phyloP scores from a whole-genome alignment of 1,140 invertebrate species.

The Vanessa atalanta region DNA sequence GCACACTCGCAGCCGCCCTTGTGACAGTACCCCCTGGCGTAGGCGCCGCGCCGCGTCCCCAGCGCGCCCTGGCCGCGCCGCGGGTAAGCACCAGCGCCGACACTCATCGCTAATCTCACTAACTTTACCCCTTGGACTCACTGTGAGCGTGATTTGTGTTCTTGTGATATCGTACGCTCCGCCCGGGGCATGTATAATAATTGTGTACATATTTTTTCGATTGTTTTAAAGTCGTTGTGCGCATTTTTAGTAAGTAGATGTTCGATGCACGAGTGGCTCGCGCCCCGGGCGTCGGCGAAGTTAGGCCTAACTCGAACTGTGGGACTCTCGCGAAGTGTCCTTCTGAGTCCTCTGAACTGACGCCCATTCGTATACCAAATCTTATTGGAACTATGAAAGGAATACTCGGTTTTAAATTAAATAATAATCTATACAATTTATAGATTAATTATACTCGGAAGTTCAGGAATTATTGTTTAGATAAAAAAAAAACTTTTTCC shows the following conservation, averaged over 20 bases:
- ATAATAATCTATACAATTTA: neutral
- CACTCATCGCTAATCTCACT: constrained; percentile 44
- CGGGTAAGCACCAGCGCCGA: constrained; percentile 49
- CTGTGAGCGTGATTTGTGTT: constrained; percentile 75
- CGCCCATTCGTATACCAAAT: constrained; percentile 60
- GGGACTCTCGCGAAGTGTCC: constrained; percentile 67
- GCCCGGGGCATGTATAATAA: constrained; percentile 50
- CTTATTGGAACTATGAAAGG: constrained; percentile 42
- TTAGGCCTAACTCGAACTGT: constrained; percentile 66
- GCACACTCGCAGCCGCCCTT: constrained; percentile 81
- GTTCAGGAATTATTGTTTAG: constrained; percentile 14
- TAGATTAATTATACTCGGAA: constrained; percentile 3
- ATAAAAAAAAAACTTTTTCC: constrained; percentile 47
- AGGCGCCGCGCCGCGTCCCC: constrained; percentile 60
- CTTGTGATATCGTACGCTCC: constrained; percentile 66
- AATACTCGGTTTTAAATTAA: constrained; percentile 32
- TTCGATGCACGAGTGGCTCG: constrained; percentile 52
- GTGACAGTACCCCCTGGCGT: constrained; percentile 78
- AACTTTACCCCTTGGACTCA: constrained; percentile 57
- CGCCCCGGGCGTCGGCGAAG: constrained; percentile 54
- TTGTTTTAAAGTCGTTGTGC: constrained; percentile 59
- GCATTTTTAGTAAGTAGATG: constrained; percentile 63
- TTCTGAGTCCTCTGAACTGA: constrained; percentile 54
- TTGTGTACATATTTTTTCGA: constrained; percentile 70
- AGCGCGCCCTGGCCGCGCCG: constrained; percentile 55